These are phyloP conservation scores for Redunca redunca DNA, from an alignment of 2,113 vertebrate genomes.

Conservation along the genomic window DNA sequence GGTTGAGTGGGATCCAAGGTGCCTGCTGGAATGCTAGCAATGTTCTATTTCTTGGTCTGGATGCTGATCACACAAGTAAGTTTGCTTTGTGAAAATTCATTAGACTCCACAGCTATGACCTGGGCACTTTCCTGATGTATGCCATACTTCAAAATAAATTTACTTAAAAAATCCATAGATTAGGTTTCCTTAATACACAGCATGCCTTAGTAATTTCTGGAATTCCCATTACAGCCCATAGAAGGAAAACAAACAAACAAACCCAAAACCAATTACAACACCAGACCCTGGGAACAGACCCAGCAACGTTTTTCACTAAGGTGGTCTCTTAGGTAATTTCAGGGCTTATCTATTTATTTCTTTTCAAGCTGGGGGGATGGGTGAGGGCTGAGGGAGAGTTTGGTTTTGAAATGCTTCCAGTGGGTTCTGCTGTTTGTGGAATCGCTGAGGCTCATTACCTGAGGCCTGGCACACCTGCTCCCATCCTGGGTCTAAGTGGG, in stretches of 20 bases:
- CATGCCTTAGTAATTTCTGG: not conserved
- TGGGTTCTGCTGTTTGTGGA: not conserved
- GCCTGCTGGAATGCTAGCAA: not conserved
- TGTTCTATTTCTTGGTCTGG: not conserved
- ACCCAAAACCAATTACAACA: not conserved
- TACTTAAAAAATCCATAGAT: not conserved
- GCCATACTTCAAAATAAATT: not conserved
- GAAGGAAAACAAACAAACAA: not conserved
- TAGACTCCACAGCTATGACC: not conserved
- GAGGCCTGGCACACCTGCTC: not conserved
- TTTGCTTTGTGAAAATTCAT: not conserved
- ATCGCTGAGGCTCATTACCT: not conserved
- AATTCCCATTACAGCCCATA: not conserved
- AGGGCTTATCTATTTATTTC: not conserved
- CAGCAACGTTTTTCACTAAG: not conserved
- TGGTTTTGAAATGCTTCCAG: not conserved
- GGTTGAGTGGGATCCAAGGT: not conserved
- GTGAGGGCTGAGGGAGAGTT: not conserved
- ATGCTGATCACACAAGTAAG: not conserved
- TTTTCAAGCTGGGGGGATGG: not conserved
- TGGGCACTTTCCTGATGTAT: not conserved
- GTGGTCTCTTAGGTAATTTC: not conserved
- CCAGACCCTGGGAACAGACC: not conserved
- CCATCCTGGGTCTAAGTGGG: not conserved
- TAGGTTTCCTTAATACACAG: not conserved